Base-by-base conservation (phyloP, 2,113 vertebrate genomes). In the Echinops telfairi region DNA sequence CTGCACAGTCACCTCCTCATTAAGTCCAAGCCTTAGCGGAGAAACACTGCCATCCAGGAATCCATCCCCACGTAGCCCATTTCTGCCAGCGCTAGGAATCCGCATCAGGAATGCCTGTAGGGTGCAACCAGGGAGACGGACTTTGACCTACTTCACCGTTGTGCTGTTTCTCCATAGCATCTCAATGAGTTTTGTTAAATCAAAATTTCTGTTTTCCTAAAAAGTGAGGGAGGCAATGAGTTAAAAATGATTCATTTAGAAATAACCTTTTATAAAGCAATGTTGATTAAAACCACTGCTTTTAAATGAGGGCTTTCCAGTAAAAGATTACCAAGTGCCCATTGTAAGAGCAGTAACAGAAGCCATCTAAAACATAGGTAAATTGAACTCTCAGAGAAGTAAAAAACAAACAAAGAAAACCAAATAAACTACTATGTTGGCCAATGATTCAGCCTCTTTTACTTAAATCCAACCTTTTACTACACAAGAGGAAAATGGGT, bases 121-220 rank as follows among this genome's bases (percentile, higher is more conserved):
- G 85, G 70, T 40, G 53, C 66, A 66, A 57, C 40, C 25, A 62
- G 78, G 83, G 83, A 90, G 53, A 57, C 0, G 33, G 40, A 58
- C 83, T 91, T 25, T 81, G 83, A 97, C 89, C 93, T 94, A 83
- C 53, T 96, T 97, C 40, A 81, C 85, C 57, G 31, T n/a, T 1
- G 8, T 60, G 12, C 53, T 92, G 47, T 82, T 73, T 94, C 76
- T 91, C 88, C 4, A 8, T 31, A 88, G 77, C 83, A 86, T 86
- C 79, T 95, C 90, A 96, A 95, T 92, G 94, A 94, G 64, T 86
- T 96, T 93, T 53, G 25, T 82, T 86, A 88, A 89, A 89, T 40
- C 8, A 62, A 47, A 90, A 88, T 27, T 84, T 89, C 38, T 94
- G 53, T 86, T 90, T 95, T 79, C 80, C 71, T 93, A 88, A 94